Evolutionary conservation across 2,797 vertebrate species (phyloP), one percentile per base, ranked within the genome.

Genomic region (Sarcophilus harrisii): DNA sequence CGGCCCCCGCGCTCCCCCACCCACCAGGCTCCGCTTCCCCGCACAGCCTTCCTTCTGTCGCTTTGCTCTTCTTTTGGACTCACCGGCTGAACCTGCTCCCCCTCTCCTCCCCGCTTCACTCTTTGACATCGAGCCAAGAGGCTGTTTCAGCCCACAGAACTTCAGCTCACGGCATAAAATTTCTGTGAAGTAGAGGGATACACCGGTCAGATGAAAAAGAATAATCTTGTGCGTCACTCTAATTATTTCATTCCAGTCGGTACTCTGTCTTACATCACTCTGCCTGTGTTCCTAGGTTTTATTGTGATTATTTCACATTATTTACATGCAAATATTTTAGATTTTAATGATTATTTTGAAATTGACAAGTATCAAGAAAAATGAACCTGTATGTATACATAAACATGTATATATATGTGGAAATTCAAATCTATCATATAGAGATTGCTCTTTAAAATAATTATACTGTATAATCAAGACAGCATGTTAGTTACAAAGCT

Each of bases 101-200:
- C 9, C 58, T 45, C 3, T 27, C 2, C 24, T 12, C 8, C 0
- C 2, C 13, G 21, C n/a, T 38, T 18, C 18, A 38, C 66, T 0
- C 29, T 73, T 38, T 73, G 66, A 73, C 16, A 10, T 16, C 0
- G 21, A 87, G 21, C 38, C 73, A 27, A 49, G 73, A 87, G 38
- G 73, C 45, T 87, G 38, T 87, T 49, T 0, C 38, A 87, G 38
- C 27, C 73, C 3, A 45, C 3, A 12, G 38, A 87, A 87, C 10
- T 28, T 87, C 21, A 87, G 21, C 38, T 45, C 73, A 24, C 38
- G 38, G 16, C 73, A 87, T 45, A 49, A 87, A 27, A 49, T 27
- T 87, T 27, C 73, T 49, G 38, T 45, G 38, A 49, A 10, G 45
- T 38, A 87, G 38, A 27, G 38, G 4, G 21, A 87, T 87, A 24